Evolutionary conservation across 2,113 vertebrate genomes (phyloP).

Genomic region (Epinephelus moara): DNA sequence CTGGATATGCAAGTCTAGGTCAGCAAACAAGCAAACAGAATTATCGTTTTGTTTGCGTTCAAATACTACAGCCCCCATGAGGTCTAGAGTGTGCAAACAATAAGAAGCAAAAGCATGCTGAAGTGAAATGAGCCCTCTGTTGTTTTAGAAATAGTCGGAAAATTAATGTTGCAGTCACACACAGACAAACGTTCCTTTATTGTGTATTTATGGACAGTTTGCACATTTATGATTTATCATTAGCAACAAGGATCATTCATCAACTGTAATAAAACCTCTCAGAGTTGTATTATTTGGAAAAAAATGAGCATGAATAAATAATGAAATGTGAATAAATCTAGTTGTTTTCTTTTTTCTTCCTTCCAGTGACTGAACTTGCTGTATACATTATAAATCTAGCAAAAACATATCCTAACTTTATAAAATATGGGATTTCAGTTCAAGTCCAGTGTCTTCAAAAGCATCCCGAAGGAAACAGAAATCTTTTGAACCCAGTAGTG

Average conservation of each 20-base stretch:
- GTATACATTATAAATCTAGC: conserved; percentile 77
- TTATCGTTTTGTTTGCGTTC: conserved; percentile 3
- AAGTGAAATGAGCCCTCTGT: background rate
- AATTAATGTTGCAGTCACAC: conserved; percentile 78
- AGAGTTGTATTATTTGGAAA: conserved; percentile 66
- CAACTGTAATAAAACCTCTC: conserved; percentile 64
- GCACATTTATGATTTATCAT: conserved; percentile 76
- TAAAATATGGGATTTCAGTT: conserved; percentile 74
- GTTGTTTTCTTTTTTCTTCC: conserved; percentile 45
- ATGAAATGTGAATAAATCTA: conserved; percentile 66
- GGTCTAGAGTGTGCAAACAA: background rate
- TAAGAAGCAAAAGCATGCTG: background rate
- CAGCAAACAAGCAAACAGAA: conserved; percentile 7
- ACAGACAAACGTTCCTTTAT: conserved; percentile 82
- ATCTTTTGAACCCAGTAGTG: conserved; percentile 49
- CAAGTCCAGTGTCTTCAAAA: conserved; percentile 75
- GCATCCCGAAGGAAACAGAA: conserved; percentile 45
- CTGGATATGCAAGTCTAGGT: no score
- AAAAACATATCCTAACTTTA: conserved; percentile 77
- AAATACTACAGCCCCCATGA: conserved; percentile 11
- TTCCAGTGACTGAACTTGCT: conserved; percentile 75
- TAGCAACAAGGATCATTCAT: conserved; percentile 75
- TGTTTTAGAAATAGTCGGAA: conserved; percentile 40
- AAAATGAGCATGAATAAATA: conserved; percentile 77
- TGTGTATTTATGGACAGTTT: conserved; percentile 82